phyloP scores from a whole-genome alignment of 2,113 vertebrate species.

The Lepus americanus region DNA sequence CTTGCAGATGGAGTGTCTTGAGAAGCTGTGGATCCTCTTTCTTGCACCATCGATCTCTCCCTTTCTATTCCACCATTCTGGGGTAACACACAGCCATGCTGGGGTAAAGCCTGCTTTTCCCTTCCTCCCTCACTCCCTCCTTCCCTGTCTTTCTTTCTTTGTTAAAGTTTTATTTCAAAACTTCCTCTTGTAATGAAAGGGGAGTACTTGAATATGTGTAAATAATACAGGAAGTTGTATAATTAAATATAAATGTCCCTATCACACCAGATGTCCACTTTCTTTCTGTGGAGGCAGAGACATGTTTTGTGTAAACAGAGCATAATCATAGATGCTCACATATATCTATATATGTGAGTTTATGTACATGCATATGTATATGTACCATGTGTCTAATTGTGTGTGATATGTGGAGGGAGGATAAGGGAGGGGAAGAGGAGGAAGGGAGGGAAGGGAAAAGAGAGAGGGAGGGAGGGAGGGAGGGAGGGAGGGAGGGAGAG shows the following conservation, averaged over 20 bases:
- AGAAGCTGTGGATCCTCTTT: neutral
- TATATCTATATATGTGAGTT: too few species aligned
- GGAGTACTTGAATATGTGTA: neutral
- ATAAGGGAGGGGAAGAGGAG: too few species aligned
- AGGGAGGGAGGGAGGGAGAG: too few species aligned
- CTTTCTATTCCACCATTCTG: neutral
- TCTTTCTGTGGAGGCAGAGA: neutral
- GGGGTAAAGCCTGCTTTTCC: too few species aligned
- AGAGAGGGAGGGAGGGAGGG: too few species aligned
- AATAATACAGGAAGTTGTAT: neutral
- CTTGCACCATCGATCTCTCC: neutral
- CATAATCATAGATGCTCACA: neutral
- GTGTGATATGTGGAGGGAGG: neutral
- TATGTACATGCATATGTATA: too few species aligned
- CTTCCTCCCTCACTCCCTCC: too few species aligned
- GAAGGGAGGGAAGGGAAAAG: too few species aligned
- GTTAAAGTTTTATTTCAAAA: constrained; percentile 1
- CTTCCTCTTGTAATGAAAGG: neutral
- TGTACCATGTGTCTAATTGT: neutral
- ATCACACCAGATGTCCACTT: neutral
- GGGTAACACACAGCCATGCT: neutral
- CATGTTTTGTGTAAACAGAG: constrained; percentile 9
- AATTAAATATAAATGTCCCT: neutral
- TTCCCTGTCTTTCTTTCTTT: too few species aligned
- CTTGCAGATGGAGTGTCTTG: neutral